Evolutionary conservation across 1,140 invertebrate species (phyloP), one percentile per base, ranked within the genome.

Genomic region (Adelges cooleyi): DNA sequence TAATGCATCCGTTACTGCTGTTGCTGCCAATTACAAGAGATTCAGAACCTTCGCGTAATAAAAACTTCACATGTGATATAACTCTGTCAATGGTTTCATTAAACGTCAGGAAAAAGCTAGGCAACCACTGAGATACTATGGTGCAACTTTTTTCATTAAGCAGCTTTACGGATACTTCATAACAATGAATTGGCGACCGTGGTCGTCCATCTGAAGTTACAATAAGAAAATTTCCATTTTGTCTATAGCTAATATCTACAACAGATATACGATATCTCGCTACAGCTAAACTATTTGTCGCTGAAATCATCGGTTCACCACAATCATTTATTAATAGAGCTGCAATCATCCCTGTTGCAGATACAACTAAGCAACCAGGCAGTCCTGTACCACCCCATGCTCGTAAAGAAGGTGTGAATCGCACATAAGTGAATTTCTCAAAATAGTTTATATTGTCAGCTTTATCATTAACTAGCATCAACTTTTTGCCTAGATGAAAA

Each of bases 401-500:
- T 71, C 86, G 82, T 0, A 95, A 81, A 0, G 89, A 89, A 49
- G 91, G 88, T 11, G 82, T 80, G 71, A 88, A 86, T 59, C 84
- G 80, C 13, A 85, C 72, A 72, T 88, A 78, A 69, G 82, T 84
- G 72, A 93, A 92, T 74, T 92, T 93, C 42, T 95, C 93, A 54
- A 79, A 82, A 72, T 93, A 94, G 10, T 84, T 81, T 3, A 81
- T 75, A 68, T 80, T 84, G 68, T 94, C 89, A 70, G 91, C 90
- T 73, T 89, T 91, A 22, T 92, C 89, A 6, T 81, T 73, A 23
- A 84, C 80, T 3, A 82, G 69, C 69, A 75, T 77, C 20, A 80
- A 81, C 73, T 87, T 87, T 68, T 88, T 85, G 0, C 89, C 89
- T 73, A 87, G 87, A 75, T 91, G 88, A 74, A 91, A 92, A 77